A percentile compares a stretch with the other conserved stretches of the same genome.
These are phyloP conservation scores for Arctopsyche grandis DNA, from an alignment of 1,140 invertebrate genomes.

Conservation along the genomic window DNA sequence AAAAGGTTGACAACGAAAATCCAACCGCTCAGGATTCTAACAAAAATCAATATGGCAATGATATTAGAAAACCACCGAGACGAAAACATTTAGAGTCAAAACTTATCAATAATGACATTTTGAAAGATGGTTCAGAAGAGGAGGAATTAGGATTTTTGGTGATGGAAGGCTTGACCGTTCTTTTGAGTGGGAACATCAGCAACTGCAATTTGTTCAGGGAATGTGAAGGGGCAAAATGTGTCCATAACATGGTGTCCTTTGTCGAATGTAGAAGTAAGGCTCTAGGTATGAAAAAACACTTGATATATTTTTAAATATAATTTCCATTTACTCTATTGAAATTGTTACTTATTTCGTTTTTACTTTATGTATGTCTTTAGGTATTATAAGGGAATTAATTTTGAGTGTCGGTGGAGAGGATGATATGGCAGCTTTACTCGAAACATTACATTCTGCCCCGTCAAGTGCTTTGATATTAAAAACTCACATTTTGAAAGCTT, in stretches of 20 bases:
- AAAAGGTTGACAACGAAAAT: slow-evolving; percentile 56
- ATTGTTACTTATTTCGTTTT: background rate
- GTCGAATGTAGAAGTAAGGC: slow-evolving; percentile 83
- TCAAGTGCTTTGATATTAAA: slow-evolving; percentile 84
- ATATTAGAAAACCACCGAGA: slow-evolving; percentile 59
- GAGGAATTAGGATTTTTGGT: slow-evolving; percentile 85
- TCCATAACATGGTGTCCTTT: slow-evolving; percentile 89
- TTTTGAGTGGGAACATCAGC: slow-evolving; percentile 81
- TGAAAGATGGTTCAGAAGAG: slow-evolving; percentile 67
- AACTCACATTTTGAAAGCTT: slow-evolving; percentile 89
- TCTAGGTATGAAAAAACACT: slow-evolving; percentile 67
- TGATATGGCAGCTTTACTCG: slow-evolving; percentile 91
- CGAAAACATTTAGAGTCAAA: slow-evolving; percentile 59
- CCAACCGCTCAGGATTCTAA: slow-evolving; percentile 55
- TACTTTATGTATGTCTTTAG: too few species aligned
- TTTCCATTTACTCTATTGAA: background rate
- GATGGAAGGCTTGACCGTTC: slow-evolving; percentile 86
- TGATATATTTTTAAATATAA: background rate
- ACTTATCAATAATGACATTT: slow-evolving; percentile 61
- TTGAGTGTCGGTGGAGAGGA: slow-evolving; percentile 93
- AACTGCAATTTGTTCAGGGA: slow-evolving; percentile 95
- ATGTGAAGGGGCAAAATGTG: slow-evolving; percentile 90
- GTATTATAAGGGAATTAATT: slow-evolving; percentile 87
- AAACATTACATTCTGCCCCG: slow-evolving; percentile 89
- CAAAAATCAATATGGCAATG: slow-evolving; percentile 46